Evolutionary conservation across 2,797 vertebrate species (phyloP).

Genomic region (Lophotriccus pileatus): DNA sequence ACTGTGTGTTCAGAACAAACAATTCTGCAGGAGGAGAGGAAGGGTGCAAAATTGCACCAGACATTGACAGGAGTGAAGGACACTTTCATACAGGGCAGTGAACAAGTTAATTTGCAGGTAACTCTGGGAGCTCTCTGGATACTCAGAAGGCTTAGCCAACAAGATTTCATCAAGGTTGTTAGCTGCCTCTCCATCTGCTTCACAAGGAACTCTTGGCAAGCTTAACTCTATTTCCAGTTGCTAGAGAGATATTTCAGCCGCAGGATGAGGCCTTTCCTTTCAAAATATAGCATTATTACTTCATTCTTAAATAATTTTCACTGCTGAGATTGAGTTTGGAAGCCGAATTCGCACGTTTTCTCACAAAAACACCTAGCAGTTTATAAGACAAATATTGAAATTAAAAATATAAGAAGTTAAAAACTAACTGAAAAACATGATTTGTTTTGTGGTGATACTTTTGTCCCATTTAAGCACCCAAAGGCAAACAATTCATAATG

Average conservation of each 20-base stretch:
- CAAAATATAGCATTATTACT: not conserved
- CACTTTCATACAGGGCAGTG: not conserved
- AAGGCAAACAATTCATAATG: not conserved
- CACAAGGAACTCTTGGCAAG: conserved; percentile 32
- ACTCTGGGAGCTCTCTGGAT: not conserved
- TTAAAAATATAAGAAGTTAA: not conserved
- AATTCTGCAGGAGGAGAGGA: not conserved
- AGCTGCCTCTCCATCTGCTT: conserved; percentile 27
- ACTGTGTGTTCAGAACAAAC: not conserved
- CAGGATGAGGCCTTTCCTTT: conserved; percentile 27
- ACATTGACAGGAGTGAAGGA: not conserved
- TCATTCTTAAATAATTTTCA: not conserved
- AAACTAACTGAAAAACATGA: not conserved
- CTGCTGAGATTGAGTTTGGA: not conserved
- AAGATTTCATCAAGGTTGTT: conserved; percentile 49
- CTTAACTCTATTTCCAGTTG: conserved; percentile 30
- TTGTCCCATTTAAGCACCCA: not conserved
- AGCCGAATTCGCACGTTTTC: not conserved
- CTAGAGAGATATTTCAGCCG: conserved; percentile 42
- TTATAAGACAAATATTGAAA: not conserved
- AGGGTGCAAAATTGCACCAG: not conserved
- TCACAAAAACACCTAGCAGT: not conserved
- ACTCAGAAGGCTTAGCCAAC: not conserved
- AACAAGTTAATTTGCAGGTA: conserved; percentile 21
- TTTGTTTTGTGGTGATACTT: not conserved